Percentiles rank a stretch among this genome's conserved stretches.
These are phyloP conservation scores for Intellagama lesueurii DNA, from an alignment of 2,797 vertebrate genomes.

Conservation along the genomic window DNA sequence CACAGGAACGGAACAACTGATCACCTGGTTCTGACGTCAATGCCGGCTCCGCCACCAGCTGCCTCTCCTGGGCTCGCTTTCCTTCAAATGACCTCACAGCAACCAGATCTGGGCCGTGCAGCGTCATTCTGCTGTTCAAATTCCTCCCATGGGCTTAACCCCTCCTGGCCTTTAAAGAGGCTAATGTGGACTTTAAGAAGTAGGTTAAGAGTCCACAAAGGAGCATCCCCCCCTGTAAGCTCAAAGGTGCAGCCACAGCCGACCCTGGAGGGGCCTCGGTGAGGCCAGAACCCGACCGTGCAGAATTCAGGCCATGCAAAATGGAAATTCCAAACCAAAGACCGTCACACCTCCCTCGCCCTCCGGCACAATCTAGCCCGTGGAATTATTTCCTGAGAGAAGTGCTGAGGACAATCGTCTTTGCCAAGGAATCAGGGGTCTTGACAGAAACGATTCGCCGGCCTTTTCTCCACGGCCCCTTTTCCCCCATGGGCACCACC, in stretches of 20 bases:
- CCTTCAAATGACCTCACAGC: constrained; percentile 4
- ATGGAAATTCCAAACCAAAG: neutral
- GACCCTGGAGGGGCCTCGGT: no score
- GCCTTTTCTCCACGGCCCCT: neutral
- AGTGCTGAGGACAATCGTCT: neutral
- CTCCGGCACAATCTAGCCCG: accelerated
- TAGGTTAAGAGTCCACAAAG: neutral
- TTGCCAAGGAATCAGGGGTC: neutral
- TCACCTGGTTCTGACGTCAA: constrained; percentile 85
- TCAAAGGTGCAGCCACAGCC: neutral
- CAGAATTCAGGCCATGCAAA: accelerated
- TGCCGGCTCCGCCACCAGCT: constrained; percentile 62
- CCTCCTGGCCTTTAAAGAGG: constrained; percentile 2
- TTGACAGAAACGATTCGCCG: neutral
- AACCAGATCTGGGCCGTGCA: neutral
- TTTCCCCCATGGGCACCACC: no score
- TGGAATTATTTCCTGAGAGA: neutral
- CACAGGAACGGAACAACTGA: constrained; percentile 83
- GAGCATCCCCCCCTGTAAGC: neutral
- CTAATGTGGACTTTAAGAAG: neutral
- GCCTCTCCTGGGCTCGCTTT: constrained; percentile 54
- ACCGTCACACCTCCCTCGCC: neutral
- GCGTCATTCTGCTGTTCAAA: neutral
- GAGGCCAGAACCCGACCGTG: accelerated
- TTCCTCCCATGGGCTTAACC: neutral